These are phyloP conservation scores for Eulimnadia texana DNA, from an alignment of 1,140 invertebrate species.

Conservation along the genomic window DNA sequence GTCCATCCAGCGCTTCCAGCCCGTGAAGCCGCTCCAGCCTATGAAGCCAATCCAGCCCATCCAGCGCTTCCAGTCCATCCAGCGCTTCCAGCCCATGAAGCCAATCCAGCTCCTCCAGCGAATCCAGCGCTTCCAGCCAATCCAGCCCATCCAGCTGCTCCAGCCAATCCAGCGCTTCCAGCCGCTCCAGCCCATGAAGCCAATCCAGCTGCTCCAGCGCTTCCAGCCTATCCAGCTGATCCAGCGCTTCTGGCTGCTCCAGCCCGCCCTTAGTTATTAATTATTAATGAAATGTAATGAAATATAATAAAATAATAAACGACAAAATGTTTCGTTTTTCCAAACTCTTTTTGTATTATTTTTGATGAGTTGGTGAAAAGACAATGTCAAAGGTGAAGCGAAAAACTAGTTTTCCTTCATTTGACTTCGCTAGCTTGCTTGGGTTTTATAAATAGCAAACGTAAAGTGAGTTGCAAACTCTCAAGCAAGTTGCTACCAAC, in stretches of 20 bases:
- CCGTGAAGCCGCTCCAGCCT: no score
- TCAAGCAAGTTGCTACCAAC: no score
- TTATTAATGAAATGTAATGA: neutral
- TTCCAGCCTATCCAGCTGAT: neutral
- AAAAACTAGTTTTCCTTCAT: no score
- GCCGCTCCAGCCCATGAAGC: neutral
- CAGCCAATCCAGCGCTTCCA: neutral
- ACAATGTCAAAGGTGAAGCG: no score
- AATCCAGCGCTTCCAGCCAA: neutral
- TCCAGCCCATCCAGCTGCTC: neutral
- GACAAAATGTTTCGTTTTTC: no score
- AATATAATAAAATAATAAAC: no score
- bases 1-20: neutral
- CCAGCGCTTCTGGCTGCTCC: neutral
- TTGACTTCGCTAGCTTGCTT: no score
- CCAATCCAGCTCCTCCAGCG: neutral
- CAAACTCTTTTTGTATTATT: no score
- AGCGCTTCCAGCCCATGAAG: neutral
- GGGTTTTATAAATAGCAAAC: no score
- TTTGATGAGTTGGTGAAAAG: no score
- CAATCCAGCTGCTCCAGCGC: neutral
- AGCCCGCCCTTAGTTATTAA: neutral
- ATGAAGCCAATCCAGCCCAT: no score
- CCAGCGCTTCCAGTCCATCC: neutral
- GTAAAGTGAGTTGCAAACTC: no score